These are phyloP conservation scores for Philopotamus ludificatus DNA, from an alignment of 1,140 invertebrate species.

Conservation along the genomic window DNA sequence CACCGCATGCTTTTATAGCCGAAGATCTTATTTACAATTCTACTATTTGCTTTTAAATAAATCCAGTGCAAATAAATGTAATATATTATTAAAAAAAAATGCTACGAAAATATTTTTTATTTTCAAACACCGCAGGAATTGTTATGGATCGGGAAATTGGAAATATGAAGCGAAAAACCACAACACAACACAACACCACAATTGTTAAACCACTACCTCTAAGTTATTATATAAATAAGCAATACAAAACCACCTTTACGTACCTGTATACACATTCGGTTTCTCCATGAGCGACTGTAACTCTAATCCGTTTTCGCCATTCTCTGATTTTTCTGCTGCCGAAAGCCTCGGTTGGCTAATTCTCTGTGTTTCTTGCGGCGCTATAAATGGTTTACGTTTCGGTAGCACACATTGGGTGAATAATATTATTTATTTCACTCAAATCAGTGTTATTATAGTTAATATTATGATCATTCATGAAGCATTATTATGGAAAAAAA, in stretches of 20 bases:
- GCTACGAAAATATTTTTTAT: too few relatives aligned
- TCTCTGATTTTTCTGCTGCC: constrained; percentile 32
- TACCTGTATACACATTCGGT: constrained; percentile 30
- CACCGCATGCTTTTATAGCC: too few relatives aligned
- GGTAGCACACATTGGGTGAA: constrained; percentile 13
- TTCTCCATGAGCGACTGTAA: constrained; percentile 21
- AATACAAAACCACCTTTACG: not conserved
- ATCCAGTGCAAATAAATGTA: too few relatives aligned
- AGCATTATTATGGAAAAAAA: constrained; percentile 23
- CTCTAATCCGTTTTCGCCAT: constrained; percentile 23
- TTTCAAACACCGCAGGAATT: too few relatives aligned
- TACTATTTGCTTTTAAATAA: too few relatives aligned
- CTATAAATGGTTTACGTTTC: constrained; percentile 35
- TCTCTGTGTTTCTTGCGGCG: constrained; percentile 14
- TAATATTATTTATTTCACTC: constrained; percentile 9
- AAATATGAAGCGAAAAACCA: too few relatives aligned
- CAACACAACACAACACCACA: too few relatives aligned
- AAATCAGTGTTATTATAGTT: constrained; percentile 23
- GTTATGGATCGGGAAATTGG: too few relatives aligned
- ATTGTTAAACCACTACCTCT: not conserved
- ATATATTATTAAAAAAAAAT: too few relatives aligned
- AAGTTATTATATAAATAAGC: not conserved
- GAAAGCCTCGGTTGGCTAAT: constrained; percentile 29
- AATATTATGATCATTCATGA: constrained; percentile 21
- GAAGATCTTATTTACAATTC: too few relatives aligned